Conservation (phyloP, 1,140 invertebrate species). For the Drosophila lacteicornis region DNA sequence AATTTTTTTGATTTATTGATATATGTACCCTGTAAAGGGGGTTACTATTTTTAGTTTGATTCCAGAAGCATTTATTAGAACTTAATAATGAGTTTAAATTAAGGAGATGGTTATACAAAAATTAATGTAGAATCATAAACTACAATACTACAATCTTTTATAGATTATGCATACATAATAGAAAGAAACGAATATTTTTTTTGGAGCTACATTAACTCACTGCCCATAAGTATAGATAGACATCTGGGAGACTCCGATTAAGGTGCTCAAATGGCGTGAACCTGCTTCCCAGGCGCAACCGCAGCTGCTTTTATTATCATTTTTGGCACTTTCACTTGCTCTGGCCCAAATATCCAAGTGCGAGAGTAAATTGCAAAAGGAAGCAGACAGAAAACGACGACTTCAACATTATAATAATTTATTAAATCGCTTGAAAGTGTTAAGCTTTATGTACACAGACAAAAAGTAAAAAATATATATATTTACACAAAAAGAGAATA, state of each 20-base stretch:
- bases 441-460: neutral
- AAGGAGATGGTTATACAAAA: too few species aligned
- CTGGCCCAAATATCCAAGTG: constrained; percentile 49
- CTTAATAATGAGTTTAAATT: too few species aligned
- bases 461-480: too few species aligned
- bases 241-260: neutral
- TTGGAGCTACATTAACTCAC: neutral
- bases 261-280: constrained; percentile 22
- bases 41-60: too few species aligned
- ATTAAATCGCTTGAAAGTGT: neutral
- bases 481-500: too few species aligned
- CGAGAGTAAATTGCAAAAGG: constrained; percentile 1
- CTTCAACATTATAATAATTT: neutral
- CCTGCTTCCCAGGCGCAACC: constrained; percentile 18
- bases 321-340: constrained; percentile 70
- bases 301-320: constrained; percentile 31
- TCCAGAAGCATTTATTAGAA: too few species aligned
- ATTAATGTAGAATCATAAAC: too few species aligned
- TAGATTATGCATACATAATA: too few species aligned
- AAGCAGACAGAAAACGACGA: neutral
- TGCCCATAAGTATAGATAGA: neutral
- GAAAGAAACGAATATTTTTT: too few species aligned
- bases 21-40: too few species aligned
- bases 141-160: too few species aligned
- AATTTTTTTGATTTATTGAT: too few species aligned